phyloP scores from a whole-genome alignment of 2,888 invertebrate species.

The Cordilura impudica region DNA sequence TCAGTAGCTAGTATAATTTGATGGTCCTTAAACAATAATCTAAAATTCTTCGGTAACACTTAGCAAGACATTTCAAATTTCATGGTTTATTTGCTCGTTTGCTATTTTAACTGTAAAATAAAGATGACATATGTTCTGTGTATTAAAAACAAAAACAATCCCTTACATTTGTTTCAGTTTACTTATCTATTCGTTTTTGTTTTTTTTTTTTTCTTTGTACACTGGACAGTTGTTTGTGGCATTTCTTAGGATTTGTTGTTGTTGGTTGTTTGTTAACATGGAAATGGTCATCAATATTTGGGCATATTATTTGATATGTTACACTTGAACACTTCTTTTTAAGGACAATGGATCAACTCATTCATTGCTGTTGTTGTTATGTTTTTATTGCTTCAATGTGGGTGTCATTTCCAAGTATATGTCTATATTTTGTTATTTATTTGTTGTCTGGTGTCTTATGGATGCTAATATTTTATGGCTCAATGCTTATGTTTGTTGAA shows the following conservation, averaged over 20 bases:
- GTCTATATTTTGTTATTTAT: conserved; percentile 6
- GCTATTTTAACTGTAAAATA: conserved; percentile 37
- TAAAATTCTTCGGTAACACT: conserved; percentile 43
- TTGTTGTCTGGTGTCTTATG: conserved; percentile 1
- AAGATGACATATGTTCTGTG: conserved; percentile 34
- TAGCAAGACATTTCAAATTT: conserved; percentile 57
- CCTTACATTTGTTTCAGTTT: conserved; percentile 15
- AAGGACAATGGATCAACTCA: conserved; percentile 54
- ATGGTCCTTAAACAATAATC: conserved; percentile 32
- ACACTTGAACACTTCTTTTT: conserved; percentile 55
- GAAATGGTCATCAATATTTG: conserved; percentile 58
- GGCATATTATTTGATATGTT: conserved; percentile 59
- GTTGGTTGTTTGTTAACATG: conserved; percentile 32
- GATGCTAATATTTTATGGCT: conserved; percentile 49
- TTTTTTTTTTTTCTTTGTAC: conserved; percentile 18
- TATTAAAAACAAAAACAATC: not conserved
- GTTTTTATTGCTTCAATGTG: conserved; percentile 23
- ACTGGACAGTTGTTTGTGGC: conserved; percentile 44
- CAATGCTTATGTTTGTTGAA: conserved; percentile 44
- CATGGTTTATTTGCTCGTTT: conserved; percentile 55
- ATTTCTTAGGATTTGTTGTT: conserved; percentile 26
- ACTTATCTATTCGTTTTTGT: no score
- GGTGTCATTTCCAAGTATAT: conserved; percentile 41
- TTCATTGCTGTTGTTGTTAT: conserved; percentile 27
- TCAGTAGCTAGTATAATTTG: no score